phyloP scores from a whole-genome alignment of 1,140 invertebrate genomes.

The Phthorimaea operculella region DNA sequence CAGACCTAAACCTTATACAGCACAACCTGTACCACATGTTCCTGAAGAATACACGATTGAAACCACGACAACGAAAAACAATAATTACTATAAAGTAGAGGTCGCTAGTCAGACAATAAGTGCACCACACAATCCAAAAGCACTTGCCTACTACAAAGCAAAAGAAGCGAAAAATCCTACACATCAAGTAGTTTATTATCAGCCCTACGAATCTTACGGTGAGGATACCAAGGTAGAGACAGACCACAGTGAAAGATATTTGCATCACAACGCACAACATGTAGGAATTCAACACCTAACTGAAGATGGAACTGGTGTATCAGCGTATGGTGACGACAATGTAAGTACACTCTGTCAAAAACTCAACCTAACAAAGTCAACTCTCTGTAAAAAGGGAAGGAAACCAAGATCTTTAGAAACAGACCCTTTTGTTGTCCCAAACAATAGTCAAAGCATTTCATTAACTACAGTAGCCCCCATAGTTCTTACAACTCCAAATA shows the following conservation, averaged over 20 bases:
- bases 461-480: neutral
- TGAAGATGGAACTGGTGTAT: conserved; percentile 45
- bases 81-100: conserved; percentile 57
- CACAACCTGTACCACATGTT: conserved; percentile 19
- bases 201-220: conserved; percentile 14
- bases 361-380: neutral
- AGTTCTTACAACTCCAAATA: neutral
- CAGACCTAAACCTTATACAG: conserved; percentile 12
- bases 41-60: conserved; percentile 20
- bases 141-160: conserved; percentile 11
- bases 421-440: conserved; percentile 19
- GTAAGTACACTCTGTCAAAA: conserved; percentile 40
- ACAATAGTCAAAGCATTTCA: conserved; percentile 7
- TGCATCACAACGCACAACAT: conserved; percentile 33
- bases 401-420: conserved; percentile 21
- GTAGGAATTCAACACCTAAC: conserved; percentile 47
- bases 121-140: conserved; percentile 21
- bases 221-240: conserved; percentile 16
- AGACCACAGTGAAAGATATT: conserved; percentile 33
- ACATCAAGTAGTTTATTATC: neutral
- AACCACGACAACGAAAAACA: conserved; percentile 37
- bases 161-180: conserved; percentile 4
- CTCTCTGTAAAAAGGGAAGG: neutral
- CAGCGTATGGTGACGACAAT: conserved; percentile 46
- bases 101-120: conserved; percentile 43